Evolutionary conservation across 2,888 invertebrate species (phyloP).

Genomic region (Drosophila setosimentum): DNA sequence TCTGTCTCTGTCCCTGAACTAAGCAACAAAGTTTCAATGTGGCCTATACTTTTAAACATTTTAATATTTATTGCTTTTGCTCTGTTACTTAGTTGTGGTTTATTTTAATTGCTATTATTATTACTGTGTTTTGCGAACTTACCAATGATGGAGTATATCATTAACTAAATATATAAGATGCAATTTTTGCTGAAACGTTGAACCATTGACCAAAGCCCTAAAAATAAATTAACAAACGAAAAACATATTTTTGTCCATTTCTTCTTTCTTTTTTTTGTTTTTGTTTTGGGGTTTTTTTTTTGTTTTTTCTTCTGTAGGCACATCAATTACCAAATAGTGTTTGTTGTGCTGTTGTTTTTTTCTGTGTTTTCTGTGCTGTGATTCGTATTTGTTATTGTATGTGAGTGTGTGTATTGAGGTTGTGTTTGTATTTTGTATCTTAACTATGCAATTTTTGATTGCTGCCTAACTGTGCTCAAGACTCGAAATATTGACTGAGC

Average conservation of each 20-base stretch:
- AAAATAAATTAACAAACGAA: conserved; percentile 85
- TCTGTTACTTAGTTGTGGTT: conserved; percentile 48
- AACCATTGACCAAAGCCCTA: conserved; percentile 88
- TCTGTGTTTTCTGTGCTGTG: conserved; percentile 13
- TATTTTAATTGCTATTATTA: conserved; percentile 12
- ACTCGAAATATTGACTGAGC: conserved; percentile 23
- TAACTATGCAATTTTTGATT: conserved; percentile 29
- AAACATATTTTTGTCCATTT: conserved; percentile 81
- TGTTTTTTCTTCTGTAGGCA: conserved; percentile 51
- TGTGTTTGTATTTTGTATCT: conserved; percentile 10
- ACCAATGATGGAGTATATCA: conserved; percentile 99
- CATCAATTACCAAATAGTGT: conserved; percentile 59
- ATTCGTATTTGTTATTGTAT: conserved; percentile 13
- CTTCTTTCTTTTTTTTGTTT: conserved; percentile 20
- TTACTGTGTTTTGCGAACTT: conserved; percentile 85
- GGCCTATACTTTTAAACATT: not conserved
- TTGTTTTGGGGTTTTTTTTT: conserved; percentile 32
- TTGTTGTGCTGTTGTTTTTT: conserved; percentile 37
- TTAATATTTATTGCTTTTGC: conserved; percentile 3
- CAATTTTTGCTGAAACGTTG: conserved; percentile 95
- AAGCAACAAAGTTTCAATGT: conserved; percentile 35
- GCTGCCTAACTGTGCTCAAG: conserved; percentile 49
- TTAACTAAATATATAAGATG: conserved; percentile 99
- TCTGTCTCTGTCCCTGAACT: conserved; percentile 15
- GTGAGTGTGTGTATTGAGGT: conserved; percentile 2